These are phyloP conservation scores for Drosophila dunni DNA, from an alignment of 1,140 invertebrate genomes.

Conservation along the genomic window DNA sequence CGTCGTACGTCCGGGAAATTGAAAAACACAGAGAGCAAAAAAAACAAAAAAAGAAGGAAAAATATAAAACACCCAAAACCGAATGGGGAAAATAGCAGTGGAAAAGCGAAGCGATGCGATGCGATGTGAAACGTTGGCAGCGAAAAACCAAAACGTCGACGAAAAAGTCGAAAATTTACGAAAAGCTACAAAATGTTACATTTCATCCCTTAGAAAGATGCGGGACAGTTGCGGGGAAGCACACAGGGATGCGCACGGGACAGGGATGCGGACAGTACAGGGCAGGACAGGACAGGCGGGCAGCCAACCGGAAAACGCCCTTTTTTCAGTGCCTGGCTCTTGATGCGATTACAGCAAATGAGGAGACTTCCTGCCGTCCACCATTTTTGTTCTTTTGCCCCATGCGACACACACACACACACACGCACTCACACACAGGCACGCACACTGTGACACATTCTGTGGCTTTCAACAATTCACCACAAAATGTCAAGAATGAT, in stretches of 20 bases:
- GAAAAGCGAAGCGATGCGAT: constrained; percentile 11
- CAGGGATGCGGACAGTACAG: constrained; percentile 1
- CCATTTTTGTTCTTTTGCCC: constrained; percentile 65
- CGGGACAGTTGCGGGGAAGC: constrained; percentile 18
- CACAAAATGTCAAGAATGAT: constrained; percentile 85
- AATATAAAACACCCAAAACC: constrained; percentile 13
- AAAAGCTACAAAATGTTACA: constrained; percentile 83
- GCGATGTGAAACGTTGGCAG: constrained; percentile 38
- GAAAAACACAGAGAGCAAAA: constrained; percentile 28
- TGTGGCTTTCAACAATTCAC: constrained; percentile 84
- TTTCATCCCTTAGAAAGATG: constrained; percentile 68
- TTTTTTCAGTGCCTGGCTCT: constrained; percentile 65
- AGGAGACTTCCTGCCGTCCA: constrained; percentile 84
- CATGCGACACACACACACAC: constrained; percentile 36
- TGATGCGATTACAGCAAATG: constrained; percentile 84
- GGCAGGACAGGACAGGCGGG: constrained; percentile 48
- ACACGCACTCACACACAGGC: constrained; percentile 31
- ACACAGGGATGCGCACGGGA: not conserved
- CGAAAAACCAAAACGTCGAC: constrained; percentile 72
- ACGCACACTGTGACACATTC: constrained; percentile 66
- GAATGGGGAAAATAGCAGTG: constrained; percentile 43
- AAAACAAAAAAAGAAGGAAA: not conserved
- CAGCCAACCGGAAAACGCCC: constrained; percentile 84
- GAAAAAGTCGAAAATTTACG: constrained; percentile 83
- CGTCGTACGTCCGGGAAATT: constrained; percentile 28